A percentile compares a stretch with the other conserved stretches of the same genome.
phyloP scores from a whole-genome alignment of 2,888 invertebrate genomes.

The Eupithecia pulchellata region DNA sequence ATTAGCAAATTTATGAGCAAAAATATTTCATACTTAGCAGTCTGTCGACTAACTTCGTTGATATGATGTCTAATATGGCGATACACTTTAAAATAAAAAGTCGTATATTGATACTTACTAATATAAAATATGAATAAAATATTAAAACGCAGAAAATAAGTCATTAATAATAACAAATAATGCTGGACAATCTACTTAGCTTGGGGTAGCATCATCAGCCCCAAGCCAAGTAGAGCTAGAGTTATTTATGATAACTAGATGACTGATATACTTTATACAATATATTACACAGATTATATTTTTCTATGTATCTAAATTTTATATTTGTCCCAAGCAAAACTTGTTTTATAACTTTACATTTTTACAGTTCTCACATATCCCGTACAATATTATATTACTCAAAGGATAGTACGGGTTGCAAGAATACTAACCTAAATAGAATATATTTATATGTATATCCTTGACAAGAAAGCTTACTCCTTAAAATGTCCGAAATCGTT shows the following conservation, averaged over 20 bases:
- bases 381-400: neutral
- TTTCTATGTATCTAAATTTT: too few species aligned
- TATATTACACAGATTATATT: too few species aligned
- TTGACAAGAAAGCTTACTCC: neutral
- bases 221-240: too few species aligned
- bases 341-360: neutral
- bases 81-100: neutral
- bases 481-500: constrained; percentile 19
- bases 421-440: neutral
- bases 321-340: neutral
- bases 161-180: too few species aligned
- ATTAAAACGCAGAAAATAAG: neutral
- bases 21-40: constrained; percentile 65
- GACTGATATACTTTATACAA: too few species aligned
- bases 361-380: neutral
- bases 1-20: constrained; percentile 82
- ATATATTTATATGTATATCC: neutral
- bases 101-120: neutral
- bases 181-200: too few species aligned
- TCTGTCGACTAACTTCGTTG: constrained; percentile 24
- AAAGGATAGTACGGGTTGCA: neutral
- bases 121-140: neutral
- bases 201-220: too few species aligned
- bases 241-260: too few species aligned
- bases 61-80: neutral